Percentiles rank a stretch among this genome's conserved stretches.
These are phyloP conservation scores for Dryocosmus kuriphilus DNA, from an alignment of 2,888 invertebrate genomes.

Conservation along the genomic window DNA sequence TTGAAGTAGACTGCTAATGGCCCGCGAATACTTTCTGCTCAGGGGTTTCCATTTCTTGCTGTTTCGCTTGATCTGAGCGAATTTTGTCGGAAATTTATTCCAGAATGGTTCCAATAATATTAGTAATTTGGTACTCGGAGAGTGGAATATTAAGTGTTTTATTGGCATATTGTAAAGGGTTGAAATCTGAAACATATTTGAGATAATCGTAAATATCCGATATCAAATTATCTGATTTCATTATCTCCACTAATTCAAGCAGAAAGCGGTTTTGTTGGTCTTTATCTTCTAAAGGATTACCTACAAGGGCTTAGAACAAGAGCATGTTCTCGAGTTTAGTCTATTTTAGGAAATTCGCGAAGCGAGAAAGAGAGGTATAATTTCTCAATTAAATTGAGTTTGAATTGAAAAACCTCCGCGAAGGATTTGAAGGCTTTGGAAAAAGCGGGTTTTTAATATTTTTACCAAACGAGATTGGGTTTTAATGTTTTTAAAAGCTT, in stretches of 20 bases:
- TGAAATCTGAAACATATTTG: neutral
- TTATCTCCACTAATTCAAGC: neutral
- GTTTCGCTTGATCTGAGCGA: neutral
- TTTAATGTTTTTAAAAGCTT: too few relatives aligned
- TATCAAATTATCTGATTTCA: conserved; percentile 19
- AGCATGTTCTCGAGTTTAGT: conserved; percentile 13
- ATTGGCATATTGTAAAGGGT: neutral
- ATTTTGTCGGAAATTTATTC: neutral
- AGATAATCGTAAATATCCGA: conserved; percentile 2
- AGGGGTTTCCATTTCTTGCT: neutral
- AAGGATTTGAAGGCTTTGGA: too few relatives aligned
- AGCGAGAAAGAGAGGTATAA: neutral
- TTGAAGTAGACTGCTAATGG: conserved; percentile 35
- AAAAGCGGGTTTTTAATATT: too few relatives aligned
- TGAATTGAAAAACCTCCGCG: too few relatives aligned
- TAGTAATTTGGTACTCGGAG: neutral
- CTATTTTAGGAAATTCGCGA: neutral
- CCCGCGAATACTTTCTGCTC: conserved; percentile 22
- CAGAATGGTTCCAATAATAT: conserved; percentile 5
- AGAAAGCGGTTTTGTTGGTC: conserved; percentile 19
- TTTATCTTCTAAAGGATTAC: conserved; percentile 25
- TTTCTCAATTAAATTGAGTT: too few relatives aligned
- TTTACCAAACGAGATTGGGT: too few relatives aligned
- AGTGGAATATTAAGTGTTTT: neutral
- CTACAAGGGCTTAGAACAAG: conserved; percentile 10